phyloP scores from a whole-genome alignment of 2,888 invertebrate genomes.

The Leucophora obtusa region DNA sequence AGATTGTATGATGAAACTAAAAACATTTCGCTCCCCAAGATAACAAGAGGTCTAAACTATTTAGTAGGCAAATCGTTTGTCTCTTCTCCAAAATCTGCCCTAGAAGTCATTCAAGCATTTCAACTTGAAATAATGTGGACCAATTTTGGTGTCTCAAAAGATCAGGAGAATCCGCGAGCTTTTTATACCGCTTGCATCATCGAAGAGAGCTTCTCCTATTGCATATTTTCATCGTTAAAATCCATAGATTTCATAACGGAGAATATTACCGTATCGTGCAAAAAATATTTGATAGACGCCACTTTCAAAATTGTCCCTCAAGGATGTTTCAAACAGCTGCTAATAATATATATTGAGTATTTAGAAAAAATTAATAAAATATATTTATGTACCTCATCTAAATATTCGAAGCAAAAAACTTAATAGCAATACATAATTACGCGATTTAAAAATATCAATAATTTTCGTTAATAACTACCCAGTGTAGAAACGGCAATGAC shows the following conservation, averaged over 20 bases:
- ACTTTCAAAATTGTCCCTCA: conserved; percentile 6
- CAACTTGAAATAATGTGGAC: neutral
- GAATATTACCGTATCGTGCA: neutral
- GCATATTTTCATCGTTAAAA: neutral
- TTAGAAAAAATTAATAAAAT: neutral
- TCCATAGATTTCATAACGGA: neutral
- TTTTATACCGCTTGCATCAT: neutral
- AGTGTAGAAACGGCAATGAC: too few species aligned
- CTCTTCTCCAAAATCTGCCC: neutral
- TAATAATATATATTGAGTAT: conserved; percentile 9
- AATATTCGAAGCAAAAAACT: too few species aligned
- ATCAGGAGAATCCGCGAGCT: neutral
- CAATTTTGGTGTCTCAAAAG: neutral
- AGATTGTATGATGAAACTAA: neutral
- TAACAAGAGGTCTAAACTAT: too few species aligned
- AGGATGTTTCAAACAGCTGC: neutral
- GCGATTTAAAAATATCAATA: too few species aligned
- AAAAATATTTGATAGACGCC: neutral
- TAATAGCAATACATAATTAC: too few species aligned
- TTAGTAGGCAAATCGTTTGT: neutral
- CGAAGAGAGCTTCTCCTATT: neutral
- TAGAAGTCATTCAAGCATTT: neutral
- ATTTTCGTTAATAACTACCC: too few species aligned
- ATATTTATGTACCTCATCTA: too few species aligned
- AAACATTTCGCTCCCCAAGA: neutral